Evolutionary conservation across 2,113 vertebrate genomes (phyloP), one percentile per base, ranked within the genome.

Genomic region (Lagopus muta): DNA sequence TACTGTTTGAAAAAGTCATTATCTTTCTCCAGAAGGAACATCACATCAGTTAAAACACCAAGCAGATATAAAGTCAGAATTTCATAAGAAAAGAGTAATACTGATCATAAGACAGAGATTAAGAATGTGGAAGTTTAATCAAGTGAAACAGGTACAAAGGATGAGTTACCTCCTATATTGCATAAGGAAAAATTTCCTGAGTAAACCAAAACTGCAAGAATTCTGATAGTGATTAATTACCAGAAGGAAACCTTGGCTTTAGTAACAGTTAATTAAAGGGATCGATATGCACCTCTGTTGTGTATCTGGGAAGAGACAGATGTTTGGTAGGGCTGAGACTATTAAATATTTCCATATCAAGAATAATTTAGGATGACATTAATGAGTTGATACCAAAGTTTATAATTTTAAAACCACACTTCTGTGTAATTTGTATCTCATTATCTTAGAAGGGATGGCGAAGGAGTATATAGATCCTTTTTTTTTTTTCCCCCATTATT

Each of bases 211-310:
- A 42, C 82, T 83, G 67, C 86, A 86, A 79, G 69, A 94, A 91
- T 86, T 80, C 72, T 91, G 50, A 47, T 40, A 64, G 61, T 28
- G 47, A 92, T 60, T 62, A 78, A 80, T 86, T 89, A 88, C 38
- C 57, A 25, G 25, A 64, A 36, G 34, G n/a, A 92, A 88, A 83
- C 40, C 20, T 47, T 91, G 76, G 82, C 72, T 72, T 93, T 42
- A 52, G 11, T 43, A 94, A 61, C 54, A 57, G 69, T 71, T 93
- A 82, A 92, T 93, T 89, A 85, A 83, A 85, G 71, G 88, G 79
- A 92, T 96, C 91, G 94, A 83, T 80, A 89, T 77, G 43, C 65
- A 83, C 40, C 92, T 93, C 69, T 69, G 85, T 82, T 94, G 82
- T 78, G 64, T 64, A 70, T 76, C 78, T 90, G 70, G 21, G 69